phyloP scores from a whole-genome alignment of 2,888 invertebrate species.

The Proisotoma minuta region DNA sequence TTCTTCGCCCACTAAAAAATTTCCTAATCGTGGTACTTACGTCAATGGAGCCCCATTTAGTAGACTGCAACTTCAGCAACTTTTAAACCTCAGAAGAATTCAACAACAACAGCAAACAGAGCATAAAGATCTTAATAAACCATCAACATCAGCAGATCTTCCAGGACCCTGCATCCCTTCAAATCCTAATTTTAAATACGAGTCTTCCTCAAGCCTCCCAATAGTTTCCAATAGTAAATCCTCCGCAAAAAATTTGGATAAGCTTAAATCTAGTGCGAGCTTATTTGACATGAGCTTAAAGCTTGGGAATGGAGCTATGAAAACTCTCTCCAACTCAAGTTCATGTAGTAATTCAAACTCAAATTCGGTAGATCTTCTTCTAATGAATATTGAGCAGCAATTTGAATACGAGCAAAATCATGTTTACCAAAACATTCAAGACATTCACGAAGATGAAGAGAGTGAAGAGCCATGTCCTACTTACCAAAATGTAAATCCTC shows the following conservation, averaged over 20 bases:
- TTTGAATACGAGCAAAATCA: neutral
- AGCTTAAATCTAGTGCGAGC: conserved; percentile 4
- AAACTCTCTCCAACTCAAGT: too few species aligned
- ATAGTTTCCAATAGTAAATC: conserved; percentile 1
- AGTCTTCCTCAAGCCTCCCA: conserved; percentile 13
- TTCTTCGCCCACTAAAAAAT: neutral
- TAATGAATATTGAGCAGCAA: neutral
- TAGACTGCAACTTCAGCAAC: neutral
- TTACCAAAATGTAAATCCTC: too few species aligned
- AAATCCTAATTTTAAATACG: conserved; percentile 14
- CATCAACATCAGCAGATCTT: neutral
- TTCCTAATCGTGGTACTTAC: neutral
- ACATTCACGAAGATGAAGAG: too few species aligned
- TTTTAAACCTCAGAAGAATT: neutral
- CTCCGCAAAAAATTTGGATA: conserved; percentile 2
- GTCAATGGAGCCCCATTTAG: neutral
- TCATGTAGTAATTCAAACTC: neutral
- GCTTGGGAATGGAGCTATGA: too few species aligned
- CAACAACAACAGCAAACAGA: neutral
- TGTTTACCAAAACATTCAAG: neutral
- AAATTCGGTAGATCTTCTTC: too few species aligned
- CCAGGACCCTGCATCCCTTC: conserved; percentile 9
- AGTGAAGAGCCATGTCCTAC: too few species aligned
- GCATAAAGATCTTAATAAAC: neutral
- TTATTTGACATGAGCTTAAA: conserved; percentile 1